Evolutionary conservation across 2,113 vertebrate species (phyloP).

Genomic region (Pipra filicauda): DNA sequence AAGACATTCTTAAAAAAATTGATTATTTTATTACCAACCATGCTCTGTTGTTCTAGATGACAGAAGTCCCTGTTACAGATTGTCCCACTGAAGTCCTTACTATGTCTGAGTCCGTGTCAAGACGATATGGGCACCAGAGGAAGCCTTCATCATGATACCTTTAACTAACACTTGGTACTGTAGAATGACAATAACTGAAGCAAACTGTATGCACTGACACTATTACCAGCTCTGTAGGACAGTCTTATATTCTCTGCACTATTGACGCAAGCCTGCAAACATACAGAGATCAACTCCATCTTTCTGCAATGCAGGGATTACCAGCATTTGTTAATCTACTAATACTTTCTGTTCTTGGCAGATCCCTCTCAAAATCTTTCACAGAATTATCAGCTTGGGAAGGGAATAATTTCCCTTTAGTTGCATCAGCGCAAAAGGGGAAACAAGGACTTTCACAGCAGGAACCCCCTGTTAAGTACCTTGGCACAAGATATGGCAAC

Average conservation of each 20-base stretch:
- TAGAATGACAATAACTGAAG: background rate
- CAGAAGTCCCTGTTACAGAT: background rate
- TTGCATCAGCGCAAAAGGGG: background rate
- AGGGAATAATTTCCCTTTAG: background rate
- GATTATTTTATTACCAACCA: background rate
- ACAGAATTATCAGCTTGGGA: background rate
- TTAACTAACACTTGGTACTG: background rate
- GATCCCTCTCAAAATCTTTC: background rate
- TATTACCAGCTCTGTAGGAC: background rate
- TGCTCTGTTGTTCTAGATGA: background rate
- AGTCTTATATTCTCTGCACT: background rate
- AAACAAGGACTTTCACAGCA: background rate
- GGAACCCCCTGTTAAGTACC: background rate
- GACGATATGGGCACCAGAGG: background rate
- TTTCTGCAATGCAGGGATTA: background rate
- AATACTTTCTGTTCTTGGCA: background rate
- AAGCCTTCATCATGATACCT: background rate
- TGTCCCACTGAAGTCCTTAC: background rate
- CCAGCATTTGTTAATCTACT: background rate
- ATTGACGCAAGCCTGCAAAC: background rate
- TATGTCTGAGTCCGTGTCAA: background rate
- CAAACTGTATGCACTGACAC: background rate
- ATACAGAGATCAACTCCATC: background rate
- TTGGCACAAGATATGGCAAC: background rate
- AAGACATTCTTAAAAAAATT: slow-evolving; percentile 14